A percentile compares a stretch with the other conserved stretches of the same genome.
phyloP scores from a whole-genome alignment of 2,797 vertebrate genomes.

The Acridotheres tristis region DNA sequence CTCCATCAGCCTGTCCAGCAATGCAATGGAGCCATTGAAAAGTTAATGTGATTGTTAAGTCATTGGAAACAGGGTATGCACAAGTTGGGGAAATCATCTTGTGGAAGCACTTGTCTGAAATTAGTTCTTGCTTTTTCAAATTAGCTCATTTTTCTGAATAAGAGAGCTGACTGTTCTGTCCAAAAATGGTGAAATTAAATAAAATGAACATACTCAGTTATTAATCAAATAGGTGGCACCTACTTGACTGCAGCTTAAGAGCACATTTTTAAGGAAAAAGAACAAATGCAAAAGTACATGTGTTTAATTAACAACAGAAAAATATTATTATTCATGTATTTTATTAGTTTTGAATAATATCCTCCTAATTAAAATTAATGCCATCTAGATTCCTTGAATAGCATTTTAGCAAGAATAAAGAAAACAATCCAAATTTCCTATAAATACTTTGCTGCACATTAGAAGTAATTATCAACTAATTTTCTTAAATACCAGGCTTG shows the following conservation, averaged over 20 bases:
- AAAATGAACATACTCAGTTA: constrained; percentile 24
- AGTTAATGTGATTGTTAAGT: constrained; percentile 47
- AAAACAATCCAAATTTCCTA: constrained; percentile 43
- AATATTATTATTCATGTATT: constrained; percentile 39
- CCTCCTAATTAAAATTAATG: constrained; percentile 47
- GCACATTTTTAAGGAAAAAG: not conserved
- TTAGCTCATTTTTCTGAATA: constrained; percentile 58
- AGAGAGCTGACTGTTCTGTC: constrained; percentile 34
- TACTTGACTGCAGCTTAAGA: constrained; percentile 4
- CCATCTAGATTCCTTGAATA: not conserved
- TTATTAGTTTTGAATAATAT: constrained; percentile 42
- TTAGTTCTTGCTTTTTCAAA: constrained; percentile 51
- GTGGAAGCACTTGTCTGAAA: constrained; percentile 47
- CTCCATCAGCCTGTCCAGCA: not conserved
- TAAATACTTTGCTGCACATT: constrained; percentile 58
- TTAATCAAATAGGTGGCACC: constrained; percentile 48
- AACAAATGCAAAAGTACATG: constrained; percentile 11
- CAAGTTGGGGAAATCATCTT: not conserved
- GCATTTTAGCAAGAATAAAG: constrained; percentile 8
- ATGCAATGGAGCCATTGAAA: not conserved
- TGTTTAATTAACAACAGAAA: constrained; percentile 7
- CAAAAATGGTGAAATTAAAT: constrained; percentile 45
- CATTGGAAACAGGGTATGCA: constrained; percentile 29
- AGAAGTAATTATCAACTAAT: constrained; percentile 58
- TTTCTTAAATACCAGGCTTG: constrained; percentile 51